A percentile compares a stretch with the other conserved stretches of the same genome.
Conservation (phyloP, 2,888 invertebrate genomes). For the Stenoptilia bipunctidactyla region DNA sequence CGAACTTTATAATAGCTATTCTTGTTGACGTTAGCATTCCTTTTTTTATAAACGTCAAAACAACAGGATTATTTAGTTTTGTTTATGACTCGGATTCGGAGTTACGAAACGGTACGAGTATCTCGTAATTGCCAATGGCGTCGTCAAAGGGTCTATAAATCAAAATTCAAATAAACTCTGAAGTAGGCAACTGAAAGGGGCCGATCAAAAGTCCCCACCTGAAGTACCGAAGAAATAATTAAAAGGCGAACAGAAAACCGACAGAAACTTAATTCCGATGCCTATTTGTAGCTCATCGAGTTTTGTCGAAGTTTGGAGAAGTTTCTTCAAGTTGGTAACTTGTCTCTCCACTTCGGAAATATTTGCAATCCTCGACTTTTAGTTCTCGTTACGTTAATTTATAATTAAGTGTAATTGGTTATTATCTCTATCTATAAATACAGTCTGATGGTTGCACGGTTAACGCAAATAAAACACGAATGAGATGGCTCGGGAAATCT, state of each 20-base stretch:
- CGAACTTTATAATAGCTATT: neutral
- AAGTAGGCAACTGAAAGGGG: slow-evolving; percentile 15
- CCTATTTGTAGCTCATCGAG: slow-evolving; percentile 64
- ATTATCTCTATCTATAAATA: slow-evolving; percentile 13
- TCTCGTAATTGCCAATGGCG: too few species aligned
- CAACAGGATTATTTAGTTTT: too few species aligned
- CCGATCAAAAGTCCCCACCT: slow-evolving; percentile 41
- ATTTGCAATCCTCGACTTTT: slow-evolving; percentile 53
- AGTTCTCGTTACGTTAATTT: slow-evolving; percentile 52
- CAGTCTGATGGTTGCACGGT: neutral
- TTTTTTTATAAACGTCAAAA: too few species aligned
- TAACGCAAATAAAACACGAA: slow-evolving; percentile 10
- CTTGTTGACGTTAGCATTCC: slow-evolving; percentile 1
- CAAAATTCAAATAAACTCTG: slow-evolving; percentile 1
- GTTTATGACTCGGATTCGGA: too few species aligned
- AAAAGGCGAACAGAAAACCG: slow-evolving; percentile 62
- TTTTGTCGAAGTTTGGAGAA: slow-evolving; percentile 33
- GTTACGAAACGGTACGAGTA: too few species aligned
- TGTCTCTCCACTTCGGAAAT: slow-evolving; percentile 36
- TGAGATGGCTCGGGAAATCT: slow-evolving; percentile 5
- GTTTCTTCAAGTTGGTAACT: slow-evolving; percentile 34
- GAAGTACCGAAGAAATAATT: slow-evolving; percentile 56
- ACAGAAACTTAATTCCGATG: slow-evolving; percentile 61
- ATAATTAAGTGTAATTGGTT: slow-evolving; percentile 59
- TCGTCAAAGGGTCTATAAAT: slow-evolving; percentile 1